phyloP scores from a whole-genome alignment of 2,888 invertebrate genomes.

The Limnephilus auricula region DNA sequence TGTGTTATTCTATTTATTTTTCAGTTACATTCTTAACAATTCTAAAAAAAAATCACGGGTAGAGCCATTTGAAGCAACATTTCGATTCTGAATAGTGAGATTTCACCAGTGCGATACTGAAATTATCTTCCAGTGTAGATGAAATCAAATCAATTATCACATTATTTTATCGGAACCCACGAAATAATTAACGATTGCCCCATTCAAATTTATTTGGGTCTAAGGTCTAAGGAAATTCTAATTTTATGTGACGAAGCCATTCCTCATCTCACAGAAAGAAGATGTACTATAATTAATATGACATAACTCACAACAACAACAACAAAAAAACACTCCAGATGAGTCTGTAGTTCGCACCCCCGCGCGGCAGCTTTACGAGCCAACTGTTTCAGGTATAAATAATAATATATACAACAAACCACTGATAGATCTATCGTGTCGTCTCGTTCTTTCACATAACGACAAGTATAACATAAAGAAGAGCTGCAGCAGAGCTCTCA shows the following conservation, averaged over 20 bases:
- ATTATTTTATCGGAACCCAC: background rate
- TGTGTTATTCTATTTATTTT: too few species aligned
- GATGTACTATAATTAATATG: background rate
- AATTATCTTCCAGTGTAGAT: too few species aligned
- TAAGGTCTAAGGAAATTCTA: background rate
- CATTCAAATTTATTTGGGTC: background rate
- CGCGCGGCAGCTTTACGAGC: background rate
- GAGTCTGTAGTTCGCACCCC: background rate
- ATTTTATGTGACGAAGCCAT: background rate
- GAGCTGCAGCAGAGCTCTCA: background rate
- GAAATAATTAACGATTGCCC: background rate
- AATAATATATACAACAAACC: background rate
- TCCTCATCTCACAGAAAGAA: background rate
- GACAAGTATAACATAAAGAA: too few species aligned
- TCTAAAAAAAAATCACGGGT: too few species aligned
- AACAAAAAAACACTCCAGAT: background rate
- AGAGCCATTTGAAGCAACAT: too few species aligned
- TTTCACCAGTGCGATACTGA: too few species aligned
- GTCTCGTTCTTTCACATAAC: too few species aligned
- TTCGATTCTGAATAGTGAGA: too few species aligned
- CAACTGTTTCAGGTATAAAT: background rate
- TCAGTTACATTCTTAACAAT: too few species aligned
- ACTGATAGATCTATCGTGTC: background rate
- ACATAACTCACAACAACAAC: background rate
- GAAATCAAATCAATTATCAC: background rate